A percentile compares a stretch with the other conserved stretches of the same genome.
Evolutionary conservation across 2,113 vertebrate genomes (phyloP).

Genomic region (Anarrhichthys ocellatus): DNA sequence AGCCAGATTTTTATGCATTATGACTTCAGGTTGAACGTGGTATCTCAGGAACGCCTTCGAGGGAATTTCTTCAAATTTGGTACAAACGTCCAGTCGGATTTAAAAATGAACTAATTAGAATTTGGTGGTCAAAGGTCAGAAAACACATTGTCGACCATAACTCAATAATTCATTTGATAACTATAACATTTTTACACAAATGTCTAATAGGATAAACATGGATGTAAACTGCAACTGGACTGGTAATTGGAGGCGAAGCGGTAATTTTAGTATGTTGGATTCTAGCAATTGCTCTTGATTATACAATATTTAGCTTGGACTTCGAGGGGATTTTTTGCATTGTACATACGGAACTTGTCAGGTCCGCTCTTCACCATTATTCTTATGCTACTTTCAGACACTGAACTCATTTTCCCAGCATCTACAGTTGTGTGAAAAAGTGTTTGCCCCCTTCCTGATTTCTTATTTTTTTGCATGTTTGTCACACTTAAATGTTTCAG

Average conservation of each 20-base stretch:
- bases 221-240: background rate
- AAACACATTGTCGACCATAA: background rate
- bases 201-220: background rate
- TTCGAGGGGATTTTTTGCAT: background rate
- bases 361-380: background rate
- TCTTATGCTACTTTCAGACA: background rate
- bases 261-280: background rate
- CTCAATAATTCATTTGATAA: background rate
- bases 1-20: background rate
- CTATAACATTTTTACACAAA: background rate
- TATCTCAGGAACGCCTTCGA: background rate
- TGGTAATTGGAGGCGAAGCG: background rate
- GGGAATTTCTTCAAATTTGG: background rate
- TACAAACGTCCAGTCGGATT: too few relatives aligned
- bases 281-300: background rate
- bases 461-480: too few relatives aligned
- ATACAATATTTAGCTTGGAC: background rate
- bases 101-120: background rate
- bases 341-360: background rate
- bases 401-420: slow-evolving; percentile 1
- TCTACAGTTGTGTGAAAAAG: too few relatives aligned
- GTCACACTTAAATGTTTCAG: too few relatives aligned
- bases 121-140: background rate
- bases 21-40: too few relatives aligned
- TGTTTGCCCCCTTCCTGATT: too few relatives aligned